Base-by-base conservation (phyloP, 2,888 invertebrate species). In the Trachelus troglodyta region DNA sequence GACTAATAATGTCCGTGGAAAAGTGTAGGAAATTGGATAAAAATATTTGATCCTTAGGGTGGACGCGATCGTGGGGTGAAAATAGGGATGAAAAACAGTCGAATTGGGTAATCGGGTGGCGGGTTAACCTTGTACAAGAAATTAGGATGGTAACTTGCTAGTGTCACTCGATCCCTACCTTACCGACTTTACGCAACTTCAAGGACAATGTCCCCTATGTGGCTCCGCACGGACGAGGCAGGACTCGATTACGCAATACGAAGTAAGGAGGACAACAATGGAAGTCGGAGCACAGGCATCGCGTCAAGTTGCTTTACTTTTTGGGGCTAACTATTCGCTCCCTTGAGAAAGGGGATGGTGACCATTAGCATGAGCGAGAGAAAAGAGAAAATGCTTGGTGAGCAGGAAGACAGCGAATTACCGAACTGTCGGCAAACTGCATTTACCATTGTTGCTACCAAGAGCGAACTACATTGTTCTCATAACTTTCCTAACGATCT, bases 401-500 rank as follows among this genome's bases (percentile, higher is more conserved):
- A 23, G 40, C 23, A 23, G 15, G 40, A 9, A 56, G 40, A 56
- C 1, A 56, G 23, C 23, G 23, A 15, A 15, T 15, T 15, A 76
- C 76, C 79, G 83, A 87, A 86, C 85, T 86, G 86, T 85, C 85
- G 84, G 84, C 83, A 85, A 86, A 87, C 85, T 85, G 84, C 87
- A 85, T 86, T 86, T 84, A 85, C 86, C 82, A 84, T 87, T 85
- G 86, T 85, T 84, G 81, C 81, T 81, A 75, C 81, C 80, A 81
- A 83, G 84, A 23, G 80, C 79, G 79, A 79, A 82, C 74, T 78
- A 78, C 84, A 81, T 86, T 82, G 78, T 81, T 79, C 74, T 76
- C 75, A 77, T 81, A 86, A 87, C 86, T 88, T 88, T 79, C 79
- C 83, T 86, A 87, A 88, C 87, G 87, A 88, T 86, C 79, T 74